Evolutionary conservation across 2,797 vertebrate genomes (phyloP), one percentile per base, ranked within the genome.

Genomic region (Anabas testudineus): DNA sequence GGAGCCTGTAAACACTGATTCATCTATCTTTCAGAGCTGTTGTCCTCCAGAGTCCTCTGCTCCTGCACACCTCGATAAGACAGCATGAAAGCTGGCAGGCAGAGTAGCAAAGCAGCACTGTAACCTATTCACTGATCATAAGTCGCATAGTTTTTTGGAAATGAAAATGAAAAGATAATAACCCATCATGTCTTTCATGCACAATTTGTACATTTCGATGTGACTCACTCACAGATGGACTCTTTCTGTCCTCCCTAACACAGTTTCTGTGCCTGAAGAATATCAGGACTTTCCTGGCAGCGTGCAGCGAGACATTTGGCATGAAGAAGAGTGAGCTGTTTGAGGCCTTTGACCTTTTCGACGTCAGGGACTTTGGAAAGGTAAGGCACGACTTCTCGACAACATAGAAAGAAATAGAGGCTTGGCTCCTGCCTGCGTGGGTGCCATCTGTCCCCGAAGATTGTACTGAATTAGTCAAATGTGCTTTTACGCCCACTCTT

Each of bases 211-310:
- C n/a, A 45, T 70, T 36, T 57, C n/a, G 6, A 0, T 2, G 14
- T 3, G 34, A 39, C 22, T 67, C 22, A 9, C 62, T 83, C 22
- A 53, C 16, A 46, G 13, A 59, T 47, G n/a, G 28, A 71, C 30
- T 14, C 13, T 56, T 21, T 76, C 41, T 88, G 46, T 85, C 37
- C 28, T 79, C 55, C 26, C 32, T 26, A 34, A 34, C 46, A 4
- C 90, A 99, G 98, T 99, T 99, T 91, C 96, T 99, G 58, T 99
- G 98, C 90, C 88, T 99, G 95, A 99, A 99, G 95, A 99, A 99
- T 52, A 99, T 99, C 93, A 93, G 98, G 81, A 99, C 97, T 0
- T 99, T 99, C 84, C 95, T 99, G 85, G 79, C 81, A 0, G 95
- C 95, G 1, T 99, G 97, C 87, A 94, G 88, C 18, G 96, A 98